Evolutionary conservation across 2,797 vertebrate species (phyloP).

Genomic region (Coranthus polyacanthus): DNA sequence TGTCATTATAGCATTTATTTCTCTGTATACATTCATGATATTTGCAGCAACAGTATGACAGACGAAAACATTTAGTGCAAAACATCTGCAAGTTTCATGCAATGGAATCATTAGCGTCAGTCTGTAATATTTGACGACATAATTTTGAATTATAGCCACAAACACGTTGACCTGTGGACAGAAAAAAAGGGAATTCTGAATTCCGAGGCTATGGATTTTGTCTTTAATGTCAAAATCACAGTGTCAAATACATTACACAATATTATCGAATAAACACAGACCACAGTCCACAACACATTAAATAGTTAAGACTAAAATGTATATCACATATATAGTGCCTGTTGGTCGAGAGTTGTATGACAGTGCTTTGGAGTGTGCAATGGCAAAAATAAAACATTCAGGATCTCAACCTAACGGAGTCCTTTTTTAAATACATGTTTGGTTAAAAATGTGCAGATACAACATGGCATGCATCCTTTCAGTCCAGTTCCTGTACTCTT

Average conservation of each 20-base stretch:
- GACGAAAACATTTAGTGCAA: conserved; percentile 34
- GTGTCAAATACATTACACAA: conserved; percentile 36
- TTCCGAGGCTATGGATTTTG: neutral
- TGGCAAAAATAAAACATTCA: conserved; percentile 56
- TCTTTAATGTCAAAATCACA: conserved; percentile 5
- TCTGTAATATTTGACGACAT: conserved; percentile 6
- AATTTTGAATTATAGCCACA: conserved; percentile 20
- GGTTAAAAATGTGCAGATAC: conserved; percentile 49
- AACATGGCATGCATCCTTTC: conserved; percentile 50
- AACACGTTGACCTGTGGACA: conserved; percentile 8
- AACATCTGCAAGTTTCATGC: conserved; percentile 55
- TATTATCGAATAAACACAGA: conserved; percentile 68
- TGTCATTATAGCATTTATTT: conserved; percentile 15
- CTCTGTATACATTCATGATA: conserved; percentile 34
- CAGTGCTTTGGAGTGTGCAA: conserved; percentile 52
- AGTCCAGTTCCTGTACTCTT: conserved; percentile 86
- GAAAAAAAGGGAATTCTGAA: too few relatives aligned
- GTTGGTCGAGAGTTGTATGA: conserved; percentile 57
- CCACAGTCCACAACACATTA: conserved; percentile 46
- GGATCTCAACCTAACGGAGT: conserved; percentile 44
- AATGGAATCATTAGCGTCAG: neutral
- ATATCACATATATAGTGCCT: conserved; percentile 51
- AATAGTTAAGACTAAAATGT: conserved; percentile 42
- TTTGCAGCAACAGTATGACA: conserved; percentile 19
- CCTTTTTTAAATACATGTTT: conserved; percentile 49